Evolutionary conservation across 2,888 invertebrate genomes (phyloP).

Genomic region (Thymelicus acteon): DNA sequence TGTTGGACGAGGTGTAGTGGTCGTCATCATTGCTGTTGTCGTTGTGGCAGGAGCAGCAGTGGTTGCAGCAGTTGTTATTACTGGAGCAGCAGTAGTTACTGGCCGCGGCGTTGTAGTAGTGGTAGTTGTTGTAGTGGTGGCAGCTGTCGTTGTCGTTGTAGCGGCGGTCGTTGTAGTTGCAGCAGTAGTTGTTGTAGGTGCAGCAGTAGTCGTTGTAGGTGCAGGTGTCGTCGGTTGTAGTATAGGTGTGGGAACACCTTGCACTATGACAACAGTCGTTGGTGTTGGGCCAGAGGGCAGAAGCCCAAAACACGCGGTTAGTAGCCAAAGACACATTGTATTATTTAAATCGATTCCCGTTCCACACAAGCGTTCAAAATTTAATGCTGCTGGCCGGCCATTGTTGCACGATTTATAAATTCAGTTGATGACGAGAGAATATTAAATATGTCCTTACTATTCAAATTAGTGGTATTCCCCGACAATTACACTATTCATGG

Average conservation of each 20-base stretch:
- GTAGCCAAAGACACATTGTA: slow-evolving; percentile 78
- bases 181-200: slow-evolving; percentile 43
- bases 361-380: slow-evolving; percentile 22
- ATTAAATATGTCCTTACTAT: slow-evolving; percentile 75
- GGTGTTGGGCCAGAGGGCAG: slow-evolving; percentile 64
- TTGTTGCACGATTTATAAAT: slow-evolving; percentile 47
- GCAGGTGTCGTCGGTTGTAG: slow-evolving; percentile 66
- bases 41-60: slow-evolving; percentile 44
- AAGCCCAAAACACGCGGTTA: slow-evolving; percentile 78
- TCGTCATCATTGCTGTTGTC: slow-evolving; percentile 42
- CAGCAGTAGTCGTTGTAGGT: slow-evolving; percentile 48
- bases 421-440: slow-evolving; percentile 60
- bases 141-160: slow-evolving; percentile 36
- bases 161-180: slow-evolving; percentile 37
- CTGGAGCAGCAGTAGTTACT: slow-evolving; percentile 18
- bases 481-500: slow-evolving; percentile 81
- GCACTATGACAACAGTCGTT: slow-evolving; percentile 60
- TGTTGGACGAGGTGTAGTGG: slow-evolving; percentile 41
- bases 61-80: slow-evolving; percentile 37
- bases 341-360: slow-evolving; percentile 18
- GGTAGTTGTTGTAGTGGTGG: slow-evolving; percentile 31
- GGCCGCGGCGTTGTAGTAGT: slow-evolving; percentile 44
- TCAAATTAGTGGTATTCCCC: slow-evolving; percentile 76
- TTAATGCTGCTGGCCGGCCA: slow-evolving; percentile 7
- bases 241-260: slow-evolving; percentile 72